Percentiles rank a stretch among this genome's conserved stretches.
Evolutionary conservation across 2,888 invertebrate genomes (phyloP).

Genomic region (Chrysolina oricalcia): DNA sequence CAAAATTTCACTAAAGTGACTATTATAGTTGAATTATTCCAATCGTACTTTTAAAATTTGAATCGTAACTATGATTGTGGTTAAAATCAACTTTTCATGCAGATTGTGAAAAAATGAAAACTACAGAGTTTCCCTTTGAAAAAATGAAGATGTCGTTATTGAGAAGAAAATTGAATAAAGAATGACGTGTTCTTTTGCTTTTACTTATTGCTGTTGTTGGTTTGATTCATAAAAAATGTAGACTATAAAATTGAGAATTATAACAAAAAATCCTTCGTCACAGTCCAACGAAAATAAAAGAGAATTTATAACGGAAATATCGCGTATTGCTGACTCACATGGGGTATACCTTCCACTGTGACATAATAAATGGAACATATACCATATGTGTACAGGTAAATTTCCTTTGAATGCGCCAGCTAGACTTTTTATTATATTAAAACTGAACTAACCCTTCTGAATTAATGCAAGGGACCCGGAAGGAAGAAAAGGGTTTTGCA

Average conservation of each 20-base stretch:
- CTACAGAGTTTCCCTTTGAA: too few relatives aligned
- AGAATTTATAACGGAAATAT: conserved; percentile 47
- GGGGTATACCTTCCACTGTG: conserved; percentile 38
- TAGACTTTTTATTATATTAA: conserved; percentile 65
- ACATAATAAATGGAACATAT: conserved; percentile 56
- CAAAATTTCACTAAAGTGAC: too few relatives aligned
- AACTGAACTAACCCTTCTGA: conserved; percentile 68
- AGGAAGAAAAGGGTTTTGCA: conserved; percentile 69
- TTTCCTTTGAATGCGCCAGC: conserved; percentile 62
- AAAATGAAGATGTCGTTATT: too few relatives aligned
- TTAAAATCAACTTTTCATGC: too few relatives aligned
- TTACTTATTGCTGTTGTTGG: neutral
- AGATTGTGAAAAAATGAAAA: too few relatives aligned
- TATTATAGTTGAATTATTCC: too few relatives aligned
- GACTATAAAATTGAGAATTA: neutral
- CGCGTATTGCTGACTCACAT: conserved; percentile 40
- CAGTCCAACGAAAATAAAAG: conserved; percentile 18
- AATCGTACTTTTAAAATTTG: too few relatives aligned
- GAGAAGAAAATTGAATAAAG: too few relatives aligned
- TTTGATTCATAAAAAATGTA: too few relatives aligned
- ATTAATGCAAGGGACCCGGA: conserved; percentile 67
- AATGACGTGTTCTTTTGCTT: too few relatives aligned
- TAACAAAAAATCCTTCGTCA: conserved; percentile 7
- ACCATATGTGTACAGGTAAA: conserved; percentile 70
- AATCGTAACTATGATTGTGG: too few relatives aligned